Evolutionary conservation across 2,113 vertebrate species (phyloP).

Genomic region (Polypterus bichir): DNA sequence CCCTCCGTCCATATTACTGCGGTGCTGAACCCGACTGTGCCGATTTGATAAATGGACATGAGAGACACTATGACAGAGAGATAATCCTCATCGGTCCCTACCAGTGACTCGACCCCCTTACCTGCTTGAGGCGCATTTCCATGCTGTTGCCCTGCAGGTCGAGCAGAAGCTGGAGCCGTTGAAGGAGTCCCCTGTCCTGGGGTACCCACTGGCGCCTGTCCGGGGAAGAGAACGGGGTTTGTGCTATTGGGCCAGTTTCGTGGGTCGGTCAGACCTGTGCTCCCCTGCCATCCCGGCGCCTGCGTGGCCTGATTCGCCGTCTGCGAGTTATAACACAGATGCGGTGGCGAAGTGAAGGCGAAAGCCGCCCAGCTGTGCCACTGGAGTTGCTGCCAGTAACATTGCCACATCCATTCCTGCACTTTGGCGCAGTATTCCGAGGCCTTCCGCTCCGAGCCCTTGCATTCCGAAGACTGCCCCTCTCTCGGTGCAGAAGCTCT

Average conservation of each 20-base stretch:
- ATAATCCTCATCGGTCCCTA: too few species aligned
- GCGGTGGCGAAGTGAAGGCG: slow-evolving; percentile 33
- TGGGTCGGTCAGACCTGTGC: background rate
- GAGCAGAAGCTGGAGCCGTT: slow-evolving; percentile 19
- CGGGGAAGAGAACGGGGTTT: background rate
- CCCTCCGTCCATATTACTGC: too few species aligned
- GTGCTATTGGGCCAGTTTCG: background rate
- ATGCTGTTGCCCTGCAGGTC: slow-evolving; percentile 28
- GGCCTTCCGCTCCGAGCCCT: slow-evolving; percentile 35
- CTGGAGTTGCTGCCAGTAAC: slow-evolving; percentile 65
- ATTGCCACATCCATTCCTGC: slow-evolving; percentile 85
- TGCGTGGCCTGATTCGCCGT: slow-evolving; percentile 11
- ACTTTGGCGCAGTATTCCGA: slow-evolving; percentile 68
- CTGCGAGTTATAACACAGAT: slow-evolving; percentile 21
- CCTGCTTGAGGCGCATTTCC: slow-evolving; percentile 38
- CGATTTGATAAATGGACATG: too few species aligned
- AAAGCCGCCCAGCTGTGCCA: slow-evolving; percentile 62
- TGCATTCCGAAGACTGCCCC: background rate
- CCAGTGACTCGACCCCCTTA: slow-evolving; percentile 9
- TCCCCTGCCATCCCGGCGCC: background rate
- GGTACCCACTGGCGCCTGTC: slow-evolving; percentile 10
- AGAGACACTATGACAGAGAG: too few species aligned
- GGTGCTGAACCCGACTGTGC: too few species aligned
- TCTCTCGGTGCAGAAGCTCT: slow-evolving; percentile 4
- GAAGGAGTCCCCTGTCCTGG: slow-evolving; percentile 18